Conservation (phyloP, 2,797 vertebrate species). For the Mallotus villosus region DNA sequence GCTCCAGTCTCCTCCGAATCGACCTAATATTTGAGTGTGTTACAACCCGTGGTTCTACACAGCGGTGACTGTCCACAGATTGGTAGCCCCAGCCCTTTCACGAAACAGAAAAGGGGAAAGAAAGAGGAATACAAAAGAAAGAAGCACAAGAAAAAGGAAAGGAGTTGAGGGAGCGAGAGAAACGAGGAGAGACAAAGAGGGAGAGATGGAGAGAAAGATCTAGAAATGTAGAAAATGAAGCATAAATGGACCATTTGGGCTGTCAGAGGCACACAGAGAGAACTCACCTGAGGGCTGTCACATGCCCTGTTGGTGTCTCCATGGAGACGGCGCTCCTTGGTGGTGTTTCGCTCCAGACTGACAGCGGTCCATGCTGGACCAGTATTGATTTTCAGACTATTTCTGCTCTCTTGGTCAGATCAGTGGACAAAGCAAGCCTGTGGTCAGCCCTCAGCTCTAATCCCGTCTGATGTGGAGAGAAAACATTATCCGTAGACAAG, state of each 20-base stretch:
- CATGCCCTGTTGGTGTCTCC: conserved; percentile 67
- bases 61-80: neutral
- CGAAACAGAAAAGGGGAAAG: conserved; percentile 54
- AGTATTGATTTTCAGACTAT: conserved; percentile 58
- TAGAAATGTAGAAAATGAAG: conserved; percentile 65
- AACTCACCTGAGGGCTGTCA: conserved; percentile 67
- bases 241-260: conserved; percentile 68
- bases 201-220: conserved; percentile 46
- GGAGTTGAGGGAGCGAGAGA: conserved; percentile 31
- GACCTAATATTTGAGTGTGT: neutral
- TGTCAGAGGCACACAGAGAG: conserved; percentile 59
- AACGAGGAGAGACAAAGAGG: conserved; percentile 33
- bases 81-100: conserved; percentile 28
- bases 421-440: conserved; percentile 20
- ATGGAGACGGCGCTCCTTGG: conserved; percentile 67
- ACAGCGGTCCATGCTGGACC: conserved; percentile 46
- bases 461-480: neutral
- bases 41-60: too few relatives aligned
- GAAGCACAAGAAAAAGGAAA: conserved; percentile 42
- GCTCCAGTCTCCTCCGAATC: too few relatives aligned
- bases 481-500: neutral
- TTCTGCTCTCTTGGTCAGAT: conserved; percentile 34
- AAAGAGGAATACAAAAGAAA: neutral
- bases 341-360: conserved; percentile 50
- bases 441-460: conserved; percentile 31